Evolutionary conservation across 2,888 invertebrate genomes (phyloP), one percentile per base, ranked within the genome.

Genomic region (Diloba caeruleocephala): DNA sequence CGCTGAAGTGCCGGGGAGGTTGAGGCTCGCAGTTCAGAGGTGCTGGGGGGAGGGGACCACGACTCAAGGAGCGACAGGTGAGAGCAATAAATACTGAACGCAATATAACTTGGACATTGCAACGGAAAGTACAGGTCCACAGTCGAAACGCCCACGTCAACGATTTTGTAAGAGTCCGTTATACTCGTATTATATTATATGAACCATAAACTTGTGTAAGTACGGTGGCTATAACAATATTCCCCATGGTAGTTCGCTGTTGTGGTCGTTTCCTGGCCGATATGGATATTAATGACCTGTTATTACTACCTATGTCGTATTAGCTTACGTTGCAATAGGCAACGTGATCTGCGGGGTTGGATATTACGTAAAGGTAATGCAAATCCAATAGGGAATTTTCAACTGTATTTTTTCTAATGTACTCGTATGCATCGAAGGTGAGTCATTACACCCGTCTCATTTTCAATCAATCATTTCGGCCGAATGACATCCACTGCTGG

Each of bases 21-120:
- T 9, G 29, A 21, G n/a, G 13, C 10, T 8, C 33, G 34, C 19
- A 4, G 13, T 8, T 2, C 10, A 1, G 26, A 10, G n/a, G 26
- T 34, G 12, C 10, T 12, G 34, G 17, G 33, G 5, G 13, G 25
- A 12, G 4, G 23, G 33, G 21, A 13, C 26, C 34, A 12, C 10
- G 38, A 17, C 46, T 51, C 50, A 39, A 26, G 36, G 59, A 63
- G 50, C 74, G 80, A 77, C 79, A 81, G 80, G 77, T 81, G 80
- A 77, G 67, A 57, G 65, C 76, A 73, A 80, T 79, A 80, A 79
- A 79, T 80, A 79, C 67, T 65, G 71, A 76, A 75, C 62, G 74
- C 75, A 79, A 79, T 80, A 75, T 74, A 80, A 79, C 53, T 78
- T 79, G 75, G 58, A 71, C 73, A 63, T 55, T 61, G 72, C 72